phyloP scores from a whole-genome alignment of 2,888 invertebrate species.

The Drosophila longiperda region DNA sequence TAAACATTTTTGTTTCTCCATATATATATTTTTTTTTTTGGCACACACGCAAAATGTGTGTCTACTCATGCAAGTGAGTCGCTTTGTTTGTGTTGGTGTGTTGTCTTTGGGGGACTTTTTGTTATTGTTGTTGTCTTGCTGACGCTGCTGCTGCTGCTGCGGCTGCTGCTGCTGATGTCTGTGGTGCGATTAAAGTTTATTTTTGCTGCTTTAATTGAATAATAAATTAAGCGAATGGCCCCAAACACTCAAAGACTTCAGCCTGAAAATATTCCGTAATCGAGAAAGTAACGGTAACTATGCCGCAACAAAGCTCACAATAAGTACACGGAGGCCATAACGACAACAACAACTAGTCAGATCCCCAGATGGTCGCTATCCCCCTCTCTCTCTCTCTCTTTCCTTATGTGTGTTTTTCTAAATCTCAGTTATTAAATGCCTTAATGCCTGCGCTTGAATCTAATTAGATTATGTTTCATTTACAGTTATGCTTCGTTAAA shows the following conservation, averaged over 20 bases:
- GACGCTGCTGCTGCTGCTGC: conserved; percentile 12
- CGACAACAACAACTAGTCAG: conserved; percentile 21
- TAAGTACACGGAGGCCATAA: conserved; percentile 32
- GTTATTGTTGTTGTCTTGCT: conserved; percentile 28
- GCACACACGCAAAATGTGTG: conserved; percentile 31
- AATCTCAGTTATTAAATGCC: conserved; percentile 8
- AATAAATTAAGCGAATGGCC: conserved; percentile 77
- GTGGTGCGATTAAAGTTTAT: conserved; percentile 73
- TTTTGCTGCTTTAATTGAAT: conserved; percentile 78
- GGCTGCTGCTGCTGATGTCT: conserved; percentile 59
- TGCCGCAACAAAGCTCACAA: conserved; percentile 23
- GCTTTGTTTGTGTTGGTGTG: conserved; percentile 22
- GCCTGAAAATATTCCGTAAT: conserved; percentile 43
- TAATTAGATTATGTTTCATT: conserved; percentile 45
- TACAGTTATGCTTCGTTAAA: conserved; percentile 26
- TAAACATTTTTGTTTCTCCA: conserved; percentile 32
- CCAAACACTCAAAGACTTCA: conserved; percentile 38
- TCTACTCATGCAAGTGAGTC: conserved; percentile 16
- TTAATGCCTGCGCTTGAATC: conserved; percentile 15
- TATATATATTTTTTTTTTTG: conserved; percentile 52
- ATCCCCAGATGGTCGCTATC: conserved; percentile 7
- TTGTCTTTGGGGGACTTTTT: conserved; percentile 51
- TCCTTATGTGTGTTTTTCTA: not conserved
- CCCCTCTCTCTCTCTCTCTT: too few relatives aligned
- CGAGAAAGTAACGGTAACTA: conserved; percentile 49